These are phyloP conservation scores for Hemichromis elongatus DNA, from an alignment of 2,113 vertebrate genomes.

Conservation along the genomic window DNA sequence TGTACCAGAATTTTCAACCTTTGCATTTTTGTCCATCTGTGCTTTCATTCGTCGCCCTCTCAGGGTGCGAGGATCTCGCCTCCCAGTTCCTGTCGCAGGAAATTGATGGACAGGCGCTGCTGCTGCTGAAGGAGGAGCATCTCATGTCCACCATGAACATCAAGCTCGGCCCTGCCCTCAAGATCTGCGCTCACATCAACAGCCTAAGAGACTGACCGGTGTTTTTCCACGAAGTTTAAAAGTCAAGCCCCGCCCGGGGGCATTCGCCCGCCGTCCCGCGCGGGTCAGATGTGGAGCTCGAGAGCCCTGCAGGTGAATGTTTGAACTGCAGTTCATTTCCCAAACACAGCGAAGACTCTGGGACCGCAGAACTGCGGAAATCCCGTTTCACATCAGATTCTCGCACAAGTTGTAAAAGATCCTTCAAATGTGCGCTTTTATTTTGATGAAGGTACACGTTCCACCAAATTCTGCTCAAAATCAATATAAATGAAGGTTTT, in stretches of 20 bases:
- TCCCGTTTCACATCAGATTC: neutral
- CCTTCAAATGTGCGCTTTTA: neutral
- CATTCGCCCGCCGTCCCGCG: too few species aligned
- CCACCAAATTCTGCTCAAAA: neutral
- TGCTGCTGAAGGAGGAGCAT: conserved; percentile 95
- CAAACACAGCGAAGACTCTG: rapidly evolving
- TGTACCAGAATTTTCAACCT: neutral
- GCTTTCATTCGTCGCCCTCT: neutral
- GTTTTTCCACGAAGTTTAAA: neutral
- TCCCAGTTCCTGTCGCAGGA: conserved; percentile 94
- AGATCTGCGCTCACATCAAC: conserved; percentile 97
- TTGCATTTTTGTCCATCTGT: neutral
- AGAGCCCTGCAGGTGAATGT: neutral
- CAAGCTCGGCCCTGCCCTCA: conserved; percentile 95
- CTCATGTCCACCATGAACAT: conserved; percentile 99
- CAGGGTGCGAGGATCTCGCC: conserved; percentile 93
- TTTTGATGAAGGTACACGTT: neutral
- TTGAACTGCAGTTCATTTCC: neutral
- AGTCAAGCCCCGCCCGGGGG: neutral
- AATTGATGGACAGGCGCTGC: conserved; percentile 94
- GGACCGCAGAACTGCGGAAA: neutral
- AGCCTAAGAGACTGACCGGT: conserved; percentile 83
- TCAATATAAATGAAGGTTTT: neutral
- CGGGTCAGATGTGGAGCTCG: neutral
- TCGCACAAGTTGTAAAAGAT: neutral